These are phyloP conservation scores for Sigmodon hispidus DNA, from an alignment of 2,113 vertebrate species.

Conservation along the genomic window DNA sequence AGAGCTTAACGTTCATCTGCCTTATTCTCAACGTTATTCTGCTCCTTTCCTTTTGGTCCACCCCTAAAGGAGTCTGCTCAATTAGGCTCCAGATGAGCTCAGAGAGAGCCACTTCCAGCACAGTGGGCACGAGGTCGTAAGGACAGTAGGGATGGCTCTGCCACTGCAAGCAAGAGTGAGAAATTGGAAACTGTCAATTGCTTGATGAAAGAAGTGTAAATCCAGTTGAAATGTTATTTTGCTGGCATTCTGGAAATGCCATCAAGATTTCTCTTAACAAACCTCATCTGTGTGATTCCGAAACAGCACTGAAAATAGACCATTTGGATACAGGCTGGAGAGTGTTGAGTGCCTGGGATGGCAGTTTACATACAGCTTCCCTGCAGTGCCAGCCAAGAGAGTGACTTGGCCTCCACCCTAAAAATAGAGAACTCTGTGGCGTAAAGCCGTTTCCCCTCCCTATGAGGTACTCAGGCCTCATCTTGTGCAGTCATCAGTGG, in stretches of 20 bases:
- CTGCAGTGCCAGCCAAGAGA: conserved; percentile 57
- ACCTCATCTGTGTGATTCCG: conserved; percentile 66
- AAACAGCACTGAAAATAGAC: conserved; percentile 75
- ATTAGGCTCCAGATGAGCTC: background rate
- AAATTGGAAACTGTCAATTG: conserved; percentile 45
- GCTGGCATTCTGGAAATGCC: conserved; percentile 58
- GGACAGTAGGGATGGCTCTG: background rate
- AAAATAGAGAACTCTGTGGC: conserved; percentile 60
- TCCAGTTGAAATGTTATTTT: conserved; percentile 54
- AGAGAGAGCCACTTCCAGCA: background rate
- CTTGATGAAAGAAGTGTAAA: conserved; percentile 54
- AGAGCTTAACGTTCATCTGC: background rate
- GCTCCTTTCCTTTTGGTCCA: background rate
- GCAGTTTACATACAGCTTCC: conserved; percentile 78
- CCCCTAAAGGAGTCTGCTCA: background rate
- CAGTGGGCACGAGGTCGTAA: background rate
- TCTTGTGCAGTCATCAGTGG: conserved; percentile 39
- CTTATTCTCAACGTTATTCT: background rate
- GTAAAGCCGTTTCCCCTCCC: conserved; percentile 45
- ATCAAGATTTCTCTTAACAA: conserved; percentile 62
- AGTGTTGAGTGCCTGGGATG: conserved; percentile 73
- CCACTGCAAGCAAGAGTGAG: background rate
- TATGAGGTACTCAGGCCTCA: conserved; percentile 31
- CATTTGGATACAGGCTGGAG: conserved; percentile 71
- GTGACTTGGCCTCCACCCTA: conserved; percentile 70